Evolutionary conservation across 2,797 vertebrate species (phyloP).

Genomic region (Corythornis leucogaster): DNA sequence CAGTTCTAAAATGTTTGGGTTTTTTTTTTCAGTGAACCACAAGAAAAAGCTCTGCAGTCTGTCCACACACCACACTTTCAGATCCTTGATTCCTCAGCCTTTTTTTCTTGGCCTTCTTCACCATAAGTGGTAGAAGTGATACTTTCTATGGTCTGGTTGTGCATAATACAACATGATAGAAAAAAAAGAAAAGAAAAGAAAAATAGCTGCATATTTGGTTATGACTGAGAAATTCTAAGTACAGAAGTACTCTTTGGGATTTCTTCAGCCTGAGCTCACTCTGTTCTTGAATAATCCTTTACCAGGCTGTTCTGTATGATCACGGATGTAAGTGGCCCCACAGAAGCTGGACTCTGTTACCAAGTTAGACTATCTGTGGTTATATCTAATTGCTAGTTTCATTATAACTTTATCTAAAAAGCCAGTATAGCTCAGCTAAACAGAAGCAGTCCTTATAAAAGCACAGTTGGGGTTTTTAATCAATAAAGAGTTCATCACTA

Average conservation of each 20-base stretch:
- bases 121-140: not conserved
- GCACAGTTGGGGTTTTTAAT: not conserved
- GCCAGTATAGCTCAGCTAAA: not conserved
- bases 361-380: not conserved
- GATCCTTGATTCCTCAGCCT: not conserved
- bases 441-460: conserved; percentile 7
- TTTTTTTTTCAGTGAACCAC: conserved; percentile 27
- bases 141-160: conserved; percentile 17
- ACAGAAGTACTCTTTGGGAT: not conserved
- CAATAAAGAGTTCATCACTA: not conserved
- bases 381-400: not conserved
- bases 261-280: conserved; percentile 31
- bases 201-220: not conserved
- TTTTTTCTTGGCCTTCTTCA: conserved; percentile 5
- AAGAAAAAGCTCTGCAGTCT: not conserved
- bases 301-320: not conserved
- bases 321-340: not conserved
- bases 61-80: conserved; percentile 5
- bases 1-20: not conserved
- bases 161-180: not conserved
- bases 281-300: not conserved
- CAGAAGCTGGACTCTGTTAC: not conserved
- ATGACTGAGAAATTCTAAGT: not conserved
- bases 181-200: not conserved
- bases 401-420: not conserved